These are phyloP conservation scores for Lochmaea crataegi DNA, from an alignment of 2,888 invertebrate genomes.

Conservation along the genomic window DNA sequence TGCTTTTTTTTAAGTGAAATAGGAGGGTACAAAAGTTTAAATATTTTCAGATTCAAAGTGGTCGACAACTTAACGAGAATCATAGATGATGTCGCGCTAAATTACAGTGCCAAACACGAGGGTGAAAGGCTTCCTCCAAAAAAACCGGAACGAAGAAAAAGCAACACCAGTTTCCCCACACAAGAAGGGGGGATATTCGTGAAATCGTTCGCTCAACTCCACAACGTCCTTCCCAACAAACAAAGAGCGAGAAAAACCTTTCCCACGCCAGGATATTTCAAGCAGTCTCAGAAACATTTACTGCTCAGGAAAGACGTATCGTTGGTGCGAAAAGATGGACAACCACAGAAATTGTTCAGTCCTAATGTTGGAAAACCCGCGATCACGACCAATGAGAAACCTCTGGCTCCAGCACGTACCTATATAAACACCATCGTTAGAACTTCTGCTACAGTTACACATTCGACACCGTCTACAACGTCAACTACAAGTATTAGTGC, in stretches of 20 bases:
- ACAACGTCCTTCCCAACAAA: constrained; percentile 43
- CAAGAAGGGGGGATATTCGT: constrained; percentile 56
- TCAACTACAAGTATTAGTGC: background rate
- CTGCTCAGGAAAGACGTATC: constrained; percentile 19
- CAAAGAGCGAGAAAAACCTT: constrained; percentile 61
- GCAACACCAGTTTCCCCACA: constrained; percentile 10
- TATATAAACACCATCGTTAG: background rate
- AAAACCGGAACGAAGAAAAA: constrained; percentile 35
- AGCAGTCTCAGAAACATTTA: constrained; percentile 22
- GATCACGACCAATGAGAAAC: constrained; percentile 13
- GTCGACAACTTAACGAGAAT: constrained; percentile 50
- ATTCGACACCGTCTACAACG: background rate
- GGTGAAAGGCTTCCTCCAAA: constrained; percentile 34
- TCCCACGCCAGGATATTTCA: constrained; percentile 51
- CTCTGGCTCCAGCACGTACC: background rate
- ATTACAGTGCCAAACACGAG: constrained; percentile 44
- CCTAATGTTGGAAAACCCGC: background rate
- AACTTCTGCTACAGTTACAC: background rate
- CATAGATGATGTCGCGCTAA: constrained; percentile 51
- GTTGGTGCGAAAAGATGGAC: constrained; percentile 14
- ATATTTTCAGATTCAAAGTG: constrained; percentile 41
- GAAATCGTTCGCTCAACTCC: constrained; percentile 58
- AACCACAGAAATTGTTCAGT: background rate
- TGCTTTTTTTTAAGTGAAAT: too few species aligned
- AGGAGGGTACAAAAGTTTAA: background rate